Evolutionary conservation across 2,113 vertebrate species (phyloP).

Genomic region (Perognathus longimembris): DNA sequence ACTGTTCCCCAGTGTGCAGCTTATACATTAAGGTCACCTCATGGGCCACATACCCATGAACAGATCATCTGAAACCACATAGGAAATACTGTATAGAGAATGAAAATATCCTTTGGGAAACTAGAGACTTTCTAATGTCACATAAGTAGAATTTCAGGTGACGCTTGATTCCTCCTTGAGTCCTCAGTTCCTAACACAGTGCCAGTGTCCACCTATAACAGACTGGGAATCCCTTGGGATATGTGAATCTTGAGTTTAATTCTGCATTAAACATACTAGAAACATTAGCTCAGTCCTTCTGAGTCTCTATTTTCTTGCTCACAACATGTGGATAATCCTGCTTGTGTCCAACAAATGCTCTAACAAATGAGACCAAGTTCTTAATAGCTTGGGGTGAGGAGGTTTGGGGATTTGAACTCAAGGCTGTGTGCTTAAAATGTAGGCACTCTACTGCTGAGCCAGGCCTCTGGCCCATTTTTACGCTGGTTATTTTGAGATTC

Average conservation of each 20-base stretch:
- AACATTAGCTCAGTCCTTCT: neutral
- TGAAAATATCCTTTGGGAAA: neutral
- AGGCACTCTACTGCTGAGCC: no score
- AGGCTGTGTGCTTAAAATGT: no score
- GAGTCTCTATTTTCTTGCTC: neutral
- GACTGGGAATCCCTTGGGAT: neutral
- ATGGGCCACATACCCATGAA: neutral
- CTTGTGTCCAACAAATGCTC: neutral
- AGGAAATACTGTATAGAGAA: neutral
- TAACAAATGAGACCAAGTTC: neutral
- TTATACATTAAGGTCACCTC: no score
- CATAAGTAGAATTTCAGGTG: neutral
- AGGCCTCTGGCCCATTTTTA: no score
- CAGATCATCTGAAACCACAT: neutral
- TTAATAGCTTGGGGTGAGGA: neutral
- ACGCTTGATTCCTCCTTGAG: constrained; percentile 21
- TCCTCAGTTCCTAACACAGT: neutral
- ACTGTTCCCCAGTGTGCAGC: no score
- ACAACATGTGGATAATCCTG: neutral
- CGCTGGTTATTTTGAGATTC: no score
- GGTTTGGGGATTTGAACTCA: no score
- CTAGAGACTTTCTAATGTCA: neutral
- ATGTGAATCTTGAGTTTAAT: neutral
- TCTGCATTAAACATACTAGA: neutral
- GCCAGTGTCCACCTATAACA: neutral